Evolutionary conservation across 2,113 vertebrate species (phyloP), one percentile per base, ranked within the genome.

Genomic region (Anser brachyrhynchus): DNA sequence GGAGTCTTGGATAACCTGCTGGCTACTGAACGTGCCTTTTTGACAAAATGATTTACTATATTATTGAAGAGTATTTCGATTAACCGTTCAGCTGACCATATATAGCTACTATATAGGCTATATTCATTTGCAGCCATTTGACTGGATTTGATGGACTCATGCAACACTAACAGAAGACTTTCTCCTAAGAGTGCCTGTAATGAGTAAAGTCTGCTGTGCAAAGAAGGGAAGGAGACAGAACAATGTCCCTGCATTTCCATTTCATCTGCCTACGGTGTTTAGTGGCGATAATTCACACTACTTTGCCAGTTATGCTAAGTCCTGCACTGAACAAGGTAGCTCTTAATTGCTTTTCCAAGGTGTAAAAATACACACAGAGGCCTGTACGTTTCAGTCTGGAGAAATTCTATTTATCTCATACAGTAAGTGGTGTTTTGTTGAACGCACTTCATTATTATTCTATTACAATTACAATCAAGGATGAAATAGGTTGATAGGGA

Each of bases 41-140:
- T 51, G 4, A n/a, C 23, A 55, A 90, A 84, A 39, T 44, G n/a
- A 28, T 88, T 77, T 87, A 15, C 13, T 28, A 5, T 46, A 59
- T 80, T 46, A 39, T 4, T 65, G 55, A 54, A 92, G 31, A 81
- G 81, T 29, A 10, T 70, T 81, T 73, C 49, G 10, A 55, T 81
- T 69, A 77, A 44, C 10, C 28, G 43, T n/a, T 6, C 0, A 0
- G 52, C 37, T 69, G n/a, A 73, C 39, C 54, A 49, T 25, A 87
- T 17, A 58, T 3, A 72, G 43, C 13, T 65, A 43, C 52, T 39
- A 13, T 41, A 46, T 10, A 90, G 33, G 35, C 46, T 58, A 41
- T 3, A 64, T 46, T 11, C 19, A 49, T 31, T 62, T 54, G 41
- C 19, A 22, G 70, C 12, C 41, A 52, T 58, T 72, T 0, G 0